Conservation (phyloP, 35 echinoderm and acorn worm genomes). For the Acanthaster planci region DNA sequence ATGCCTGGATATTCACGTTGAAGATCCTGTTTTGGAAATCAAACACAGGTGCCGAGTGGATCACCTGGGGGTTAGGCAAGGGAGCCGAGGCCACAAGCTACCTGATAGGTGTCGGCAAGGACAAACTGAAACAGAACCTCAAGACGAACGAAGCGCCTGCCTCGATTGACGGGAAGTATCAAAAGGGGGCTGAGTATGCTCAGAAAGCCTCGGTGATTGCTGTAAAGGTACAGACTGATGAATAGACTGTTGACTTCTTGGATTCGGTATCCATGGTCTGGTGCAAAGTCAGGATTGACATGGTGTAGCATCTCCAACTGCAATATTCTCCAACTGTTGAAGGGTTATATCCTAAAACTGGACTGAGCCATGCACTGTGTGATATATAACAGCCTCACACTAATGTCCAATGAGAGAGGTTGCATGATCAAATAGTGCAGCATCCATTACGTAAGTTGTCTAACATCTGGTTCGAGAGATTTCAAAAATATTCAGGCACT, state of each 20-base stretch:
- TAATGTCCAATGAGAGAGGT: no score
- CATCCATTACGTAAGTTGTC: no score
- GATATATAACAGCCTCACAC: no score
- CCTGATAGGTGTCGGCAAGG: conserved; percentile 68
- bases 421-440: no score
- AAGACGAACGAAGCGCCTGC: conserved; percentile 64
- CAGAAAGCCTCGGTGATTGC: conserved; percentile 71
- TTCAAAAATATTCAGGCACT: no score
- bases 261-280: not conserved
- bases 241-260: not conserved
- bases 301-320: not conserved
- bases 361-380: no score
- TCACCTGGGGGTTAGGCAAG: conserved; percentile 79
- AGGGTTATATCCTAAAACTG: no score
- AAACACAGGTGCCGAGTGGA: conserved; percentile 76
- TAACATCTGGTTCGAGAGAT: no score
- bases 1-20: no score
- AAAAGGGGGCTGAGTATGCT: conserved; percentile 76
- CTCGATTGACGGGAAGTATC: conserved; percentile 87
- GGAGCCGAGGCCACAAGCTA: conserved; percentile 61
- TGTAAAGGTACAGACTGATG: conserved; percentile 59
- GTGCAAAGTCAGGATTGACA: not conserved
- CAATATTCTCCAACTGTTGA: no score
- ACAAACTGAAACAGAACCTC: conserved; percentile 60
- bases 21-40: no score